A percentile compares a stretch with the other conserved stretches of the same genome.
Conservation (phyloP, 1,140 invertebrate species). For the Phocides pigmalion region DNA sequence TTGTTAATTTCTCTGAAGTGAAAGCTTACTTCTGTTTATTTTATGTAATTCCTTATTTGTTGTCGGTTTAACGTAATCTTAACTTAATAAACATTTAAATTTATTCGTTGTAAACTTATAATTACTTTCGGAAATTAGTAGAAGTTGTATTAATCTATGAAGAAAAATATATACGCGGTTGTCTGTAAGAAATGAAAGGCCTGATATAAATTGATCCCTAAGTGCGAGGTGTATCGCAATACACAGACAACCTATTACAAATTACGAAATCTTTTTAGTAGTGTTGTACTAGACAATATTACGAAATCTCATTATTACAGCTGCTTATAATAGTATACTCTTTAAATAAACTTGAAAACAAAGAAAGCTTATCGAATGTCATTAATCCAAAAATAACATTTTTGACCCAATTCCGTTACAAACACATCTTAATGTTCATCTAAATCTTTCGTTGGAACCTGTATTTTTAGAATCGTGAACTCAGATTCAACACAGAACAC, state of each 20-base stretch:
- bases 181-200: no score
- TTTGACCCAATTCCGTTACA: neutral
- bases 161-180: no score
- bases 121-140: no score
- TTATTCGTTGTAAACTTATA: no score
- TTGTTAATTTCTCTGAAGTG: conserved; percentile 23
- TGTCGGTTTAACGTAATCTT: neutral
- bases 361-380: neutral
- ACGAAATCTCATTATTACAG: neutral
- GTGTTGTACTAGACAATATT: no score
- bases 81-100: no score
- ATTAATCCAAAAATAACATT: neutral
- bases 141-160: no score
- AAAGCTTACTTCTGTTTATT: conserved; percentile 20
- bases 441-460: conserved; percentile 2
- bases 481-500: conserved; percentile 11
- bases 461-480: conserved; percentile 6
- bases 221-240: no score
- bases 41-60: conserved; percentile 25
- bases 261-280: no score
- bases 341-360: neutral
- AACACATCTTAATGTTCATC: neutral
- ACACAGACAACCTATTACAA: no score
- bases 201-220: no score
- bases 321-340: neutral